Evolutionary conservation across 1,140 invertebrate species (phyloP), one percentile per base, ranked within the genome.

Genomic region (Lethrus apterus): DNA sequence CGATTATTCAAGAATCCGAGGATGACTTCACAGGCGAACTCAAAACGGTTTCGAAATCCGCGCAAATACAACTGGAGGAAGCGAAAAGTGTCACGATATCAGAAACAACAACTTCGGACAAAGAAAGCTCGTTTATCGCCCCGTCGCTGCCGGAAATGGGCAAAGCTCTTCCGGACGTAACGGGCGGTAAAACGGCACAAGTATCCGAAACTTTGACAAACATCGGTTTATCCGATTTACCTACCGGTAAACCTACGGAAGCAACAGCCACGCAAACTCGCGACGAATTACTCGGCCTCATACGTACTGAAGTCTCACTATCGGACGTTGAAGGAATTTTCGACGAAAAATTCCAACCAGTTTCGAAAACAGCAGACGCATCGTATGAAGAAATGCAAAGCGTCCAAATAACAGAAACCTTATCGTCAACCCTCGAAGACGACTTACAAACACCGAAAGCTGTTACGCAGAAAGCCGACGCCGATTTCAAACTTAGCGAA

Each of bases 381-480:
- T 62, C 50, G 10, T 62, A 75, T 33, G 67, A 72, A 31, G 68
- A 71, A 59, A 56, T 57, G 14, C 66, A 63, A 24, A 64, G 69
- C 42, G 34, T 77, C 10, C 65, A 57, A 3, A 59, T 76, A 10
- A 66, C 63, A 42, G 62, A 77, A 57, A 62, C 73, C 1, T 35
- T 68, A 11, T 43, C 61, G 8, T 58, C 72, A 40, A 70, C 72
- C 40, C 67, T 65, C 50, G 67, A 71, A 57, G 56, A 50, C 24
- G 48, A 43, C 19, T 54, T 63, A 36, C 46, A 53, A 0, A 50
- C 64, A 53, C 21, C 55, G 23, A 41, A 65, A 40, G 44, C 63
- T 1, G 43, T 54, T 18, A 48, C 44, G 24, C 65, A 72, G 60
- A 64, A 50, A 34, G 68, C 70, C 8, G 57, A 56, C 4, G 43